Evolutionary conservation across 2,888 invertebrate genomes (phyloP), one percentile per base, ranked within the genome.

Genomic region (Acheta domesticus): DNA sequence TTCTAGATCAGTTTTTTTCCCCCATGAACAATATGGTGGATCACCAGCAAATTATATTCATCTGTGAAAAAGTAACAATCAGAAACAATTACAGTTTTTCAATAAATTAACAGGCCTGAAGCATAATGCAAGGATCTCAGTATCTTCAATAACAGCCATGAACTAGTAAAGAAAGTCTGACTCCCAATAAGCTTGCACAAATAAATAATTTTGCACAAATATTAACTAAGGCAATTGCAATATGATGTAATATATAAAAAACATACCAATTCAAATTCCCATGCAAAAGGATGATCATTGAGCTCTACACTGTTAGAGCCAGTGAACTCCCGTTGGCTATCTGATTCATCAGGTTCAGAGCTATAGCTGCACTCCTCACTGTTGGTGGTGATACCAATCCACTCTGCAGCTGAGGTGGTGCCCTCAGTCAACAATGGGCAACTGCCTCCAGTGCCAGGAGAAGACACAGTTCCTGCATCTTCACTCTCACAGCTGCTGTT

Each of bases 371-470:
- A 94, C 84, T 94, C 94, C 84, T 94, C 93, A 84, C 95, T 95
- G 87, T 96, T 96, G 84, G 96, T 95, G 76, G 96, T 96, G 82
- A 95, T 92, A 81, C 95, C 96, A 87, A 94, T 91, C 94, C 95
- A 96, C 87, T 96, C 96, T 76, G 94, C 93, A 84, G 94, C 91
- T 12, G 90, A 90, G 12, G 90, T 90, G 49, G 90, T 90, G 78
- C 89, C 90, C 83, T 91, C 90, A n/a, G 89, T 89, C 78, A 88
- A 86, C 84, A 87, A 87, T 81, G 86, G 85, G 79, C 85, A 85
- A 12, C 83, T 75, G 83, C 80, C 84, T 80, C 88, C 89, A 84
- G 89, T 88, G 80, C 90, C 89, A 20, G 91, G 91, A 83, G 91
- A 91, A 76, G 91, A 90, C 82, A 91, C 89, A 79, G 87, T 87